A percentile compares a stretch with the other conserved stretches of the same genome.
phyloP scores from a whole-genome alignment of 2,797 vertebrate genomes.

The Sebastes reedi region DNA sequence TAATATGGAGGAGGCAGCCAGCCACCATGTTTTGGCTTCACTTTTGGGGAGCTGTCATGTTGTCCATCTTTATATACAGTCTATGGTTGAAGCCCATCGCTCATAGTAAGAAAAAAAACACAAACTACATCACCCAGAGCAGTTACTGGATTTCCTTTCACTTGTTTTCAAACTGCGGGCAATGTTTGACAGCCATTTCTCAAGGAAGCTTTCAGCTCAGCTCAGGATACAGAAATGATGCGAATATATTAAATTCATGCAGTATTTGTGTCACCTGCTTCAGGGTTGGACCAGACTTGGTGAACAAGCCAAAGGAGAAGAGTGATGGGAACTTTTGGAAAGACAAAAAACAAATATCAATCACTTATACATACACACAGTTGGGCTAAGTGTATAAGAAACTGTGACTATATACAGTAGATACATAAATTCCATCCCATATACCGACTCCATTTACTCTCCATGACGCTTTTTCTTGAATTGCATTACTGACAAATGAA shows the following conservation, averaged over 20 bases:
- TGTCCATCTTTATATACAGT: no score
- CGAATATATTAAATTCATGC: not conserved
- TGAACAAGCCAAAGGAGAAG: conserved; percentile 88
- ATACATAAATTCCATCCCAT: not conserved
- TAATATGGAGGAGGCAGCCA: no score
- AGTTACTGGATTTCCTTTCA: no score
- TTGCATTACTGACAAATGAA: not conserved
- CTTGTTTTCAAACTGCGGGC: no score
- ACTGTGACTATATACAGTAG: not conserved
- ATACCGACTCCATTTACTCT: not conserved
- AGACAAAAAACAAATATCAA: not conserved
- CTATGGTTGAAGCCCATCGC: not conserved
- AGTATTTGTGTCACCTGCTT: conserved; percentile 82
- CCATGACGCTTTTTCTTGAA: no score
- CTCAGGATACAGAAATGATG: not conserved
- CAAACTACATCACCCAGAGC: no score
- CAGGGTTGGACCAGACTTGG: conserved; percentile 86
- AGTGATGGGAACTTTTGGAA: conserved; percentile 84
- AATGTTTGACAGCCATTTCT: not conserved
- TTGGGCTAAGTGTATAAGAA: not conserved
- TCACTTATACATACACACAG: not conserved
- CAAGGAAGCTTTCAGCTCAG: not conserved
- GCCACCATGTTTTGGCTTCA: no score
- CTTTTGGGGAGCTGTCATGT: no score
- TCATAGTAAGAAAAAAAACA: no score